Evolutionary conservation across 2,888 invertebrate species (phyloP).

Genomic region (Lepidochrysops patricia): DNA sequence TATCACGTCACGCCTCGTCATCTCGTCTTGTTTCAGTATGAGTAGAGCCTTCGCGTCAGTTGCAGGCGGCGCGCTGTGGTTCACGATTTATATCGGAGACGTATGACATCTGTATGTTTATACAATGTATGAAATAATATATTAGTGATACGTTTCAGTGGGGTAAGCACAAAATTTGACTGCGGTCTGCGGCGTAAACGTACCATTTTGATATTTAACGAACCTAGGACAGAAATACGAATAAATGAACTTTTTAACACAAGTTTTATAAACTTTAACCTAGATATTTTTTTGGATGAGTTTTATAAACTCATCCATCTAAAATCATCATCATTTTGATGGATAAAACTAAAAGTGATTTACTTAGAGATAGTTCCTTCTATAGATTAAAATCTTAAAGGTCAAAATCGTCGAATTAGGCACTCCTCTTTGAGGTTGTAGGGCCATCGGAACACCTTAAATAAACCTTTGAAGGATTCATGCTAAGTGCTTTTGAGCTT

Average conservation of each 20-base stretch:
- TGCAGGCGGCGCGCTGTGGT: background rate
- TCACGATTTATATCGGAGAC: background rate
- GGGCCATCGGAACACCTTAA: background rate
- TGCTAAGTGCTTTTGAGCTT: background rate
- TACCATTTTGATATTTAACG: no score
- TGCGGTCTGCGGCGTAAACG: no score
- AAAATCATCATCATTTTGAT: no score
- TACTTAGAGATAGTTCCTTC: background rate
- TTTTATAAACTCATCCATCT: no score
- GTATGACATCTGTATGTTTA: background rate
- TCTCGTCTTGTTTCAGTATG: no score
- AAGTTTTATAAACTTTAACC: no score
- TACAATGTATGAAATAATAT: background rate
- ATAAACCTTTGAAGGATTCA: conserved; percentile 6
- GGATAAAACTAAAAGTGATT: background rate
- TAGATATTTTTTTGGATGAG: no score
- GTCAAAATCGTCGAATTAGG: conserved; percentile 17
- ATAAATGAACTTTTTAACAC: no score
- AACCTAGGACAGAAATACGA: no score
- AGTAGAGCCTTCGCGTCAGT: background rate
- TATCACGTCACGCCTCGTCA: no score
- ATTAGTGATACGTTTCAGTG: no score
- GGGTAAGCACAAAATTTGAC: no score
- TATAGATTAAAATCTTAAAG: conserved; percentile 18
- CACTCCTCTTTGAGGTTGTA: conserved; percentile 16